Base-by-base conservation (phyloP, 2,113 vertebrate genomes). In the Alaudala cheleensis region DNA sequence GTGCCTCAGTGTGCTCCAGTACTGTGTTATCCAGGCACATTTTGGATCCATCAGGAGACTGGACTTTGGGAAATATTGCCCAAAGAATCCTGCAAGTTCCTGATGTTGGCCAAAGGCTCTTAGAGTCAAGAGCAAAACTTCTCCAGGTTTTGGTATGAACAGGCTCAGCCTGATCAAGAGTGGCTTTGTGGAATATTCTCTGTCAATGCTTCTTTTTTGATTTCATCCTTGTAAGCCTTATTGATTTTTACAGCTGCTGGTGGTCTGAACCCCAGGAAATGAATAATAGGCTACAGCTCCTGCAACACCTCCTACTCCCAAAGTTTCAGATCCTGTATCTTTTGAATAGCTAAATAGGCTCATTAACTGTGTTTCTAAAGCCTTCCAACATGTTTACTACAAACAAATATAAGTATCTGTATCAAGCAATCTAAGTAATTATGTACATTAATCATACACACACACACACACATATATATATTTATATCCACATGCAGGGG, bases 241-340 rank as follows among this genome's bases (percentile, higher is more conserved):
- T 83, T 90, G 94, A 95, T 95, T 96, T 88, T 85, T 88, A 42
- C 60, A 86, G 60, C 93, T 74, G 85, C 93, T 81, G 85, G 64
- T 95, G 79, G 70, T 66, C 87, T 88, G 76, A 90, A 90, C 82
- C 60, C n/a, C 67, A 78, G 90, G 90, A 94, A 71, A 5, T 67
- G 67, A 95, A 86, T 66, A 77, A 95, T 20, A 33, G 47, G n/a
- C 58, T 85, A 21, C 71, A 91, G 45, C 58, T 95, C 81, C 60
- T 10, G 1, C 82, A 74, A 33, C 29, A 83, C 34, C 58, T 94
- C 53, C 56, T 47, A 74, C 67, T 81, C 72, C n/a, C 37, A 23
- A 83, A 91, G 57, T 79, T 96, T 71, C 91, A 91, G 44, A 25
- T 37, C 57, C 42, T 40, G 19, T 58, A 6, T 67, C 82, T 76